These are phyloP conservation scores for Eugnorisma glareosa DNA, from an alignment of 2,888 invertebrate genomes.

Conservation along the genomic window DNA sequence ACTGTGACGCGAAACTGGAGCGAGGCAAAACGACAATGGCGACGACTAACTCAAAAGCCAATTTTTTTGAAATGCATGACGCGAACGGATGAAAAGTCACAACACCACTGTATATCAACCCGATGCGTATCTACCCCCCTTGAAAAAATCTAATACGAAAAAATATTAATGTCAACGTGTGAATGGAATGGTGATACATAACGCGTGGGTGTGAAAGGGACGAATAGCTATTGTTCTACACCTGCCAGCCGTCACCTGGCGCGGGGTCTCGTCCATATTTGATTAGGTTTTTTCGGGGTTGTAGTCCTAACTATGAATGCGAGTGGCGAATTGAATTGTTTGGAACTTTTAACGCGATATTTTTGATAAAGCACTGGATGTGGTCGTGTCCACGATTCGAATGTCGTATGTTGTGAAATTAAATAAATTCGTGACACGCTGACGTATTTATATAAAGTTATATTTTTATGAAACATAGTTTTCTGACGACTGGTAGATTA, in stretches of 20 bases:
- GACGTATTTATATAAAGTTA: constrained; percentile 52
- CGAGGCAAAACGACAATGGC: constrained; percentile 79
- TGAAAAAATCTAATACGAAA: constrained; percentile 81
- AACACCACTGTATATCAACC: constrained; percentile 77
- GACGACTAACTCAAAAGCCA: constrained; percentile 78
- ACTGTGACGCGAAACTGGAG: constrained; percentile 76
- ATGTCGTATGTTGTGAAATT: constrained; percentile 46
- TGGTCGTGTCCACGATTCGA: constrained; percentile 24
- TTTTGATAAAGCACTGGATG: constrained; percentile 49
- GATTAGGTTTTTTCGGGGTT: constrained; percentile 86
- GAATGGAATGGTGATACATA: constrained; percentile 65
- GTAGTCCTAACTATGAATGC: constrained; percentile 82
- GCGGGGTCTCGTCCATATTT: constrained; percentile 84
- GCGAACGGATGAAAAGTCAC: constrained; percentile 79
- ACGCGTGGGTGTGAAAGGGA: constrained; percentile 78
- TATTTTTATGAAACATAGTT: constrained; percentile 49
- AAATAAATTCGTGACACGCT: constrained; percentile 55
- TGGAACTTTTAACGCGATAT: constrained; percentile 63
- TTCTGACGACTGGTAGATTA: constrained; percentile 3
- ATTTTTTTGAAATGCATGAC: constrained; percentile 82
- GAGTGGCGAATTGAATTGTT: constrained; percentile 72
- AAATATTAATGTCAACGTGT: constrained; percentile 78
- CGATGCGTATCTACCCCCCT: constrained; percentile 80
- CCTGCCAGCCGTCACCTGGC: constrained; percentile 87
- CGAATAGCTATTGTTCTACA: constrained; percentile 81